Evolutionary conservation across 2,797 vertebrate genomes (phyloP).

Genomic region (Phrynocephalus guinanensis): DNA sequence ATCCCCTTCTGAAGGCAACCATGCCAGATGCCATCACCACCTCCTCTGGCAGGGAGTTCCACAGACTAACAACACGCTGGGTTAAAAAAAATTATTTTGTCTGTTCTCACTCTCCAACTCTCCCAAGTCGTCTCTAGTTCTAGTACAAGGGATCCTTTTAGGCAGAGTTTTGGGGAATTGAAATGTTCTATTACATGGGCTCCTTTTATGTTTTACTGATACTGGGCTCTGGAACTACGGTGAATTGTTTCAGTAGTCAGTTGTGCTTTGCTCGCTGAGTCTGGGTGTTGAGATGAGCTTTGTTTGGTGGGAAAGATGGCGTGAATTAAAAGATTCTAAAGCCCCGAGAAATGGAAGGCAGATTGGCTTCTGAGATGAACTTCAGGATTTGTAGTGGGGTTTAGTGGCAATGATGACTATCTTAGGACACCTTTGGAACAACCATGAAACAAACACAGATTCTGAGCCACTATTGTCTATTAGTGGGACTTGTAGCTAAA

Average conservation of each 20-base stretch:
- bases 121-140: neutral
- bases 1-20: no score
- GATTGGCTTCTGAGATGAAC: rapidly evolving
- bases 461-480: slow-evolving; percentile 40
- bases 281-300: neutral
- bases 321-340: no score
- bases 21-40: no score
- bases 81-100: no score
- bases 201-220: neutral
- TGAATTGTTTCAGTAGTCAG: neutral
- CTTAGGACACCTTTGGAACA: slow-evolving; percentile 78
- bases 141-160: neutral
- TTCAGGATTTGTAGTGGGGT: rapidly evolving
- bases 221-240: neutral
- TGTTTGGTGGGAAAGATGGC: neutral
- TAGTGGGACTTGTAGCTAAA: neutral
- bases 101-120: no score
- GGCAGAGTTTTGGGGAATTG: neutral
- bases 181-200: no score
- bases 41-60: no score
- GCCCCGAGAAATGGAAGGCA: rapidly evolving
- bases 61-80: no score
- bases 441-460: slow-evolving; percentile 7
- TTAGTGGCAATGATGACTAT: slow-evolving; percentile 57
- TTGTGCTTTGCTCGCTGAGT: neutral